Base-by-base conservation (phyloP, 92 coral and sea anemone species). In the Siderastrea siderea region DNA sequence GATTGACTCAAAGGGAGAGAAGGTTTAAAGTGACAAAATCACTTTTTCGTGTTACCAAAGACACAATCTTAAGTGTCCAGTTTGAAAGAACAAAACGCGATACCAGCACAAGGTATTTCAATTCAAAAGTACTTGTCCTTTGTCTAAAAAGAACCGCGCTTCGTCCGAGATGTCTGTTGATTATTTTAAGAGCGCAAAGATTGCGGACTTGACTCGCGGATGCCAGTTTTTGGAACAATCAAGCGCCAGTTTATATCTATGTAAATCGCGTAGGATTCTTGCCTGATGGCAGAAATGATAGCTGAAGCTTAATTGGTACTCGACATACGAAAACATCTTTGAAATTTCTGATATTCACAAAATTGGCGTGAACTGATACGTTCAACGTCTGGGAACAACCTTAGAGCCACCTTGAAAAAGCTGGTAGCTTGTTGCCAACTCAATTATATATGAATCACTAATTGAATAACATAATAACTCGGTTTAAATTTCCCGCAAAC, bases 401-500 rank as follows among this genome's bases (percentile, higher is more conserved):
- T 15, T 6, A 15, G 50, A 69, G 17, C 78, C 47, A 55, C 11
- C 58, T 70, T 55, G 48, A 6, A 73, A 73, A 72, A 5, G 78
- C 73, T 72, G 71, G 59, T 60, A 47, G 26, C 72, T 15, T 3
- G 50, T 81, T 54, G 43, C 67, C 78, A n/a, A 74, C 75, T 93
- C 91, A 93, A 90, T 93, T 87, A 88, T 87, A 87, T 43, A 91
- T 81, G 81, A 86, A 64, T 67, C 83, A 64, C 78, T 93, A 93
- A 93, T 90, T 89, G 63, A 91, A 93, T 87, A 84, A 93, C 75
- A 83, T 58, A 51, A 45, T 73, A 80, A 71, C 79, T 44, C 17
- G 70, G 80, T 74, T 84, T 61, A 84, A 73, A 16, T 19, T 65
- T 73, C 49, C 79, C 78, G 48, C 66, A 83, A 83, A 71, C 71